These are phyloP conservation scores for Magallana ariakensis DNA, from an alignment of 1,140 invertebrate species.

Conservation along the genomic window DNA sequence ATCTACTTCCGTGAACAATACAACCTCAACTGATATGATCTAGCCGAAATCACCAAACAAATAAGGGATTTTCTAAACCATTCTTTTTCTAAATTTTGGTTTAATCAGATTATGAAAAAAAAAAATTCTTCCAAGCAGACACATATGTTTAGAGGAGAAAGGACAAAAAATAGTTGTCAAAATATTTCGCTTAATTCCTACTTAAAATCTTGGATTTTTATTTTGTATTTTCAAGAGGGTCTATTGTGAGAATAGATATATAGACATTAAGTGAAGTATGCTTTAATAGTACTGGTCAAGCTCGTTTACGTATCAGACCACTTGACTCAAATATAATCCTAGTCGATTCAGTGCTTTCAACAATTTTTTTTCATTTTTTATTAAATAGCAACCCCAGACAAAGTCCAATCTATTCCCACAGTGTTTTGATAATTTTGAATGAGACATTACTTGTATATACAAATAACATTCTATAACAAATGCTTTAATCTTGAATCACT, in stretches of 20 bases:
- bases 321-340: too few relatives aligned
- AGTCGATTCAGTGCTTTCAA: too few relatives aligned
- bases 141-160: background rate
- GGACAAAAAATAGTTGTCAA: background rate
- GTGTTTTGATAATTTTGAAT: too few relatives aligned
- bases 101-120: slow-evolving; percentile 35
- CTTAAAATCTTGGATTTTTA: background rate
- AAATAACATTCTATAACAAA: too few relatives aligned
- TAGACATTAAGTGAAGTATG: background rate
- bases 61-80: slow-evolving; percentile 18
- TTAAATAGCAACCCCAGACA: too few relatives aligned
- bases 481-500: too few relatives aligned
- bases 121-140: slow-evolving; percentile 1
- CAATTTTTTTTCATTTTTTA: too few relatives aligned
- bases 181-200: background rate
- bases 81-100: slow-evolving; percentile 29
- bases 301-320: too few relatives aligned
- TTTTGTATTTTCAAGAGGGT: background rate
- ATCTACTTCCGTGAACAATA: slow-evolving; percentile 10
- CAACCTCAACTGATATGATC: slow-evolving; percentile 24
- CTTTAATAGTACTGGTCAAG: background rate
- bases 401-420: too few relatives aligned
- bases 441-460: too few relatives aligned
- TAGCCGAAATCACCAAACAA: slow-evolving; percentile 27
- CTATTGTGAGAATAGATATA: too few relatives aligned